Conservation (phyloP, 2,797 vertebrate species). For the Halcyon smyrnensis region DNA sequence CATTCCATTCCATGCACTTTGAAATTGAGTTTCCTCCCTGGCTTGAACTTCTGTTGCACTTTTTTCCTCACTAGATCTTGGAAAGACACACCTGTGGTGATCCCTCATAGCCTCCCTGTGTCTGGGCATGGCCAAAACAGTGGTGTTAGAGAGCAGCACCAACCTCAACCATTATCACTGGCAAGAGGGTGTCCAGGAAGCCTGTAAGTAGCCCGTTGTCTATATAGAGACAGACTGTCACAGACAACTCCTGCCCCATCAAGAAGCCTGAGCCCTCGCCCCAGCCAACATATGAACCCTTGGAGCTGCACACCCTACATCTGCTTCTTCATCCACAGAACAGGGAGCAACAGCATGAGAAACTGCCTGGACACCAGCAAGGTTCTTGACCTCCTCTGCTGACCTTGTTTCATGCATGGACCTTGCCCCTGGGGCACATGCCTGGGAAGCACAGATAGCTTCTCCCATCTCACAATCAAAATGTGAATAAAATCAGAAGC, state of each 20-base stretch:
- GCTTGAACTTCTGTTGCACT: not conserved
- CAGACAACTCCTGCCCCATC: not conserved
- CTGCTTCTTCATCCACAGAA: not conserved
- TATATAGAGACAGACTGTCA: not conserved
- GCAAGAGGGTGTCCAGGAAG: not conserved
- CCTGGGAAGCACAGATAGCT: not conserved
- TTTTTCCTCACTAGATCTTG: not conserved
- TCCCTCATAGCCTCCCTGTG: not conserved
- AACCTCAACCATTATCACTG: not conserved
- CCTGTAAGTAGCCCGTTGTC: not conserved
- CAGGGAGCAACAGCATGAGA: fast-evolving
- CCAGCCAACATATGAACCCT: not conserved
- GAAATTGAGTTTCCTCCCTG: not conserved
- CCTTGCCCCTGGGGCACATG: not conserved
- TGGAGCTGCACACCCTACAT: not conserved
- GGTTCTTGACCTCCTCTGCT: not conserved
- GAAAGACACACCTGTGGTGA: not conserved
- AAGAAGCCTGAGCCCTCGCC: not conserved
- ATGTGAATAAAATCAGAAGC: not conserved
- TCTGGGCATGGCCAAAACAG: not conserved
- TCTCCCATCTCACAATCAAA: not conserved
- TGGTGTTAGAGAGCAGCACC: not conserved
- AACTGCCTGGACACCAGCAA: not conserved
- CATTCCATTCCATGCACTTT: not conserved
- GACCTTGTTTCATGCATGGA: not conserved